Evolutionary conservation across 2,888 invertebrate genomes (phyloP).

Genomic region (Synergus umbraculus): DNA sequence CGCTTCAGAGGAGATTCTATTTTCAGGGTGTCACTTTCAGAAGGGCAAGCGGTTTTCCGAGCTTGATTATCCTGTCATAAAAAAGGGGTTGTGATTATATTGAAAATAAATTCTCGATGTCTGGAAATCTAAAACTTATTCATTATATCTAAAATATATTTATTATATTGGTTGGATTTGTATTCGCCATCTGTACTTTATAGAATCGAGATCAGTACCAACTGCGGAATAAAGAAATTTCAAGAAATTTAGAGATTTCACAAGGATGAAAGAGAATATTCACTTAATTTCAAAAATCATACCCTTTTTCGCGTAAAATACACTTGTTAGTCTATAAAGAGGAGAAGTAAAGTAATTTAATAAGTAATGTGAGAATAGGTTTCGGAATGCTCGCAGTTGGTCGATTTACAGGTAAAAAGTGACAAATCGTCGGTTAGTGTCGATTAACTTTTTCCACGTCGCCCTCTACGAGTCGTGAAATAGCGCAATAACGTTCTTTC

Average conservation of each 20-base stretch:
- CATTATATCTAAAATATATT: too few relatives aligned
- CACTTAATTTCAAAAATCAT: too few relatives aligned
- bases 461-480: conserved; percentile 65
- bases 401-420: not conserved
- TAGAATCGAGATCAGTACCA: too few relatives aligned
- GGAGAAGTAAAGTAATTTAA: not conserved
- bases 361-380: not conserved
- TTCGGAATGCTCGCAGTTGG: not conserved
- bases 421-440: conserved; percentile 43
- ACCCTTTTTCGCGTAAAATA: too few relatives aligned
- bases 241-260: too few relatives aligned
- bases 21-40: conserved; percentile 27
- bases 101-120: too few relatives aligned
- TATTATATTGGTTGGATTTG: too few relatives aligned
- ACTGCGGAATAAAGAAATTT: too few relatives aligned
- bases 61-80: conserved; percentile 24
- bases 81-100: not conserved
- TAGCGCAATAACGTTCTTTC: conserved; percentile 68
- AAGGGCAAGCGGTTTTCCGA: conserved; percentile 23
- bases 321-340: not conserved
- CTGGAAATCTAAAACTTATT: too few relatives aligned
- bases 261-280: too few relatives aligned
- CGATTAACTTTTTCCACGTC: conserved; percentile 66
- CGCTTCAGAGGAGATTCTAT: conserved; percentile 29
- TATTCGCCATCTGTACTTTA: not conserved